Base-by-base conservation (phyloP, 2,113 vertebrate genomes). In the Dipodomys ordii region DNA sequence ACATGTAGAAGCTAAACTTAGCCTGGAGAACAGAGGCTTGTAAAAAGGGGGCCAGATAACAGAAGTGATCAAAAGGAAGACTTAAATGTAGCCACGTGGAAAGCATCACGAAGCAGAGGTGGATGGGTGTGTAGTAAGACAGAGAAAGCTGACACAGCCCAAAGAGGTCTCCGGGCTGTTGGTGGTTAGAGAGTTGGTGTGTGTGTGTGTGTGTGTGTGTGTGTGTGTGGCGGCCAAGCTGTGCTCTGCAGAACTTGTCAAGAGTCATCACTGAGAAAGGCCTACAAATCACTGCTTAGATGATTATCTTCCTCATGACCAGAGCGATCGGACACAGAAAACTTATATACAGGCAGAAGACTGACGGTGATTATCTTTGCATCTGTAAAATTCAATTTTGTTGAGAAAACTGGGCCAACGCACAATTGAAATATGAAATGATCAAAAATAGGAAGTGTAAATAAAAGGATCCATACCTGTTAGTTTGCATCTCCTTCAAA, bases 371-470 rank as follows among this genome's bases (percentile, higher is more conserved):
- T 77, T 81, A 74, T 82, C 23, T 77, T 76, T 88, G 32, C 22
- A 30, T 72, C n/a, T 88, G 76, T 68, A 71, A 92, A 94, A 77
- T 80, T 57, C 65, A 74, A 82, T 46, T 85, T 2, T 44, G 60
- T 64, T 25, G n/a, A 53, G 62, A 71, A 74, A 67, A 64, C 35
- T 69, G 3, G 10, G 39, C 39, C 39, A 39, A 39, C 5, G 39
- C 39, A 39, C 39, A 5, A 39, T 92, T 69, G 49, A 35, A 94
- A 57, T 30, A 84, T 68, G 39, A 39, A 39, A 39, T 39, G 39
- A 39, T 39, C 39, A 39, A 39, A 39, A 39, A 5, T 39, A 39
- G 39, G 39, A 39, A 39, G 39, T 39, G 39, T 39, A 39, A 39
- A 39, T 39, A 39, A 39, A 39, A 39, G 39, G 39, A 39, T 39